phyloP scores from a whole-genome alignment of 2,113 vertebrate genomes.

The Aptenodytes patagonicus region DNA sequence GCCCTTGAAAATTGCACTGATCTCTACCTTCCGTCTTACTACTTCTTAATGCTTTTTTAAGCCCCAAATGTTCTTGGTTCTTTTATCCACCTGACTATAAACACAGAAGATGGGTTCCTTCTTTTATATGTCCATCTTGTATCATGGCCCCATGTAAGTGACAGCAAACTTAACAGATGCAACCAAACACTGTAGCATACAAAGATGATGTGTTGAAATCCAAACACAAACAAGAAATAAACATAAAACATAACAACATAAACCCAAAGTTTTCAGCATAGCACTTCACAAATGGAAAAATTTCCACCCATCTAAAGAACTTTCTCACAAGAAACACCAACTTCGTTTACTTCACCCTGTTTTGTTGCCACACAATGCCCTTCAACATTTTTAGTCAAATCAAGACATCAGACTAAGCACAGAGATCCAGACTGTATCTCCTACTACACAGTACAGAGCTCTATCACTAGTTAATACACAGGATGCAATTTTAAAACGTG shows the following conservation, averaged over 20 bases:
- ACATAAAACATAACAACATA: background rate
- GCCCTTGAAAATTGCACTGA: background rate
- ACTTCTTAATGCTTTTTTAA: background rate
- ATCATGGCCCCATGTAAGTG: background rate
- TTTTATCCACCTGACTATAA: background rate
- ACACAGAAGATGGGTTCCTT: background rate
- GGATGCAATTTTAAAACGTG: background rate
- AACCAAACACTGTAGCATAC: background rate
- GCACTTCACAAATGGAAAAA: background rate
- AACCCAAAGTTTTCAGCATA: background rate
- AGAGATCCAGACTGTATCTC: background rate
- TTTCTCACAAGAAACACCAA: background rate
- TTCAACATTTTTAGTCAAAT: background rate
- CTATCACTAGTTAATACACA: background rate
- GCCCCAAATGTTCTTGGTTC: background rate
- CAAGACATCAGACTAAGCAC: background rate
- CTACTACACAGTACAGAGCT: background rate
- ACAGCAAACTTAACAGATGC: background rate
- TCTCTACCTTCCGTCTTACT: background rate
- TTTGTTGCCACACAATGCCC: background rate
- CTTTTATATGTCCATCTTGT: background rate
- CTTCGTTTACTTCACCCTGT: background rate
- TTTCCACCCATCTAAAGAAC: background rate
- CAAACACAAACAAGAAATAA: background rate
- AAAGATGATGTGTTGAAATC: background rate